Conservation (phyloP, 2,113 vertebrate genomes). For the Spermophilus dauricus region DNA sequence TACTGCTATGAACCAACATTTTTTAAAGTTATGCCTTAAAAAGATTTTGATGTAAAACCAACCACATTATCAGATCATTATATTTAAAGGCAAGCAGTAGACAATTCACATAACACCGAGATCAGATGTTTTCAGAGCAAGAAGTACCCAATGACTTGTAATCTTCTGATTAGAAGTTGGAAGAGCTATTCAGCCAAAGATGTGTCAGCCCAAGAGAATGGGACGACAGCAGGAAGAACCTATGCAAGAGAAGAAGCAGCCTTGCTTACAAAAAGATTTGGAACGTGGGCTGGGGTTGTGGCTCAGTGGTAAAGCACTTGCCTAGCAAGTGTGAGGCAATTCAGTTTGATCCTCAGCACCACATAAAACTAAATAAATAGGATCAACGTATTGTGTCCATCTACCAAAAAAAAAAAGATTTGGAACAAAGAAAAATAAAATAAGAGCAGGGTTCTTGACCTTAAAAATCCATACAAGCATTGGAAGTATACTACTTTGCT, state of each 20-base stretch:
- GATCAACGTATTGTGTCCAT: no score
- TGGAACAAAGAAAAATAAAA: slow-evolving; percentile 4
- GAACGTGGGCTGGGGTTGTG: no score
- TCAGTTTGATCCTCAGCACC: no score
- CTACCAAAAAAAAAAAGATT: not conserved
- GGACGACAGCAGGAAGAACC: not conserved
- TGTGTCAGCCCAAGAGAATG: not conserved
- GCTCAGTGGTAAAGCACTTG: no score
- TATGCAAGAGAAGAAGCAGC: not conserved
- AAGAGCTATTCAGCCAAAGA: not conserved
- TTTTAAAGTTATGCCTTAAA: not conserved
- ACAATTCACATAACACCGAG: not conserved
- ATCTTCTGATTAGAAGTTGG: not conserved
- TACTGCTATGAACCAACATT: not conserved
- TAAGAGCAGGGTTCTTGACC: not conserved
- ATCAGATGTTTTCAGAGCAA: slow-evolving; percentile 36
- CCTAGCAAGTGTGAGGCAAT: no score
- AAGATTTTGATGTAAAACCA: slow-evolving; percentile 32
- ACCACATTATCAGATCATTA: not conserved
- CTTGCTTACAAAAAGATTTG: not conserved
- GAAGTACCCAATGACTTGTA: not conserved
- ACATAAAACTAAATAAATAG: no score
- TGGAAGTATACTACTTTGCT: not conserved
- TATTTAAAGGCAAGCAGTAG: not conserved
- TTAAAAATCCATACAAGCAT: not conserved